Conservation (phyloP, 2,888 invertebrate species). For the Drosophila kambysellisi region DNA sequence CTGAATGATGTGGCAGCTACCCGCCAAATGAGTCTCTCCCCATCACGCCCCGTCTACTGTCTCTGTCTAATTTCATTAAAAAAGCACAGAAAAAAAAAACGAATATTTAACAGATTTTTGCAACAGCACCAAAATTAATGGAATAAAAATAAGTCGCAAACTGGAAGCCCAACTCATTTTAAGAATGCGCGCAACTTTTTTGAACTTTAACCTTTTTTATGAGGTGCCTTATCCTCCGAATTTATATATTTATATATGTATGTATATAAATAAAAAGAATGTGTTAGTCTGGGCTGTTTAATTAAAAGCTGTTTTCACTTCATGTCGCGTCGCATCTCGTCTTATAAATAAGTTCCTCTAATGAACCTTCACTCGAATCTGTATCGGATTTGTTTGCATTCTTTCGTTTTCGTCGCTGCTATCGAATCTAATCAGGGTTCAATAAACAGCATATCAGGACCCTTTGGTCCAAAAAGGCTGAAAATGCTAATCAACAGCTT, state of each 20-base stretch:
- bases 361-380: conserved; percentile 61
- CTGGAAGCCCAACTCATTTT: conserved; percentile 65
- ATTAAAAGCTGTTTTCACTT: conserved; percentile 65
- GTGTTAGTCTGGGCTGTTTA: conserved; percentile 48
- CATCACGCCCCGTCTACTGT: conserved; percentile 1
- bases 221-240: conserved; percentile 16
- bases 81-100: conserved; percentile 23
- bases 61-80: conserved; percentile 73
- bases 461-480: conserved; percentile 26
- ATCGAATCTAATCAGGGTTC: conserved; percentile 71
- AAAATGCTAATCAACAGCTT: conserved; percentile 81
- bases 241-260: conserved; percentile 4
- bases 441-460: conserved; percentile 61
- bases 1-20: conserved; percentile 71
- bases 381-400: conserved; percentile 40
- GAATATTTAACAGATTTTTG: conserved; percentile 69
- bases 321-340: conserved; percentile 1
- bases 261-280: conserved; percentile 4
- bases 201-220: conserved; percentile 74
- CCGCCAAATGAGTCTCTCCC: conserved; percentile 10
- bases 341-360: conserved; percentile 56
- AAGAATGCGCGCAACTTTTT: conserved; percentile 61
- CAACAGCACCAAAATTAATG: conserved; percentile 48
- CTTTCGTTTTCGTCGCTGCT: conserved; percentile 34
- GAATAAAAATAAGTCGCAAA: conserved; percentile 51